These are phyloP conservation scores for Cottus gobio DNA, from an alignment of 2,113 vertebrate species.

Conservation along the genomic window DNA sequence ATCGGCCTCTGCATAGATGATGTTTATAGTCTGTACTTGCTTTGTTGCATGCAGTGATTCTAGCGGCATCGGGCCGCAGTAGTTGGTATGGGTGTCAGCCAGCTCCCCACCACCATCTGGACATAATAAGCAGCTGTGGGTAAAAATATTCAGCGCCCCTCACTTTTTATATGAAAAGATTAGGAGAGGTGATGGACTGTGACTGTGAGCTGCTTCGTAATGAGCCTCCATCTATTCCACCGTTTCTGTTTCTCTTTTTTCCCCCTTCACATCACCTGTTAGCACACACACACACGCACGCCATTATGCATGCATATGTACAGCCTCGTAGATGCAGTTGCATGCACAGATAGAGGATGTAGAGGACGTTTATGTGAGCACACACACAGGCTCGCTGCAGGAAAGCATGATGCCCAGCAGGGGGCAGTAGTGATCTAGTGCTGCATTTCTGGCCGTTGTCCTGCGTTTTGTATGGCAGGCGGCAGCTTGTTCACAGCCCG, in stretches of 20 bases:
- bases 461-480: slow-evolving; percentile 23
- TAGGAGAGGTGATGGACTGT: slow-evolving; percentile 79
- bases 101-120: slow-evolving; percentile 71
- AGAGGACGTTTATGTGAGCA: not conserved
- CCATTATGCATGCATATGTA: slow-evolving; percentile 34
- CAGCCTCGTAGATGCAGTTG: slow-evolving; percentile 18
- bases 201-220: slow-evolving; percentile 78
- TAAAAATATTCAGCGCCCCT: slow-evolving; percentile 69
- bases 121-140: slow-evolving; percentile 77
- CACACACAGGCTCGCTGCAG: slow-evolving; percentile 40
- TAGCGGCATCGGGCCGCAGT: slow-evolving; percentile 27
- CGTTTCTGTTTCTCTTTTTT: slow-evolving; percentile 37
- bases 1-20: slow-evolving; percentile 19
- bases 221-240: slow-evolving; percentile 67
- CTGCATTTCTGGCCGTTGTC: slow-evolving; percentile 13
- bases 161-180: slow-evolving; percentile 79
- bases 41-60: slow-evolving; percentile 42
- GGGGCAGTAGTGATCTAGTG: slow-evolving; percentile 80
- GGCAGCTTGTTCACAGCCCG: slow-evolving; percentile 51
- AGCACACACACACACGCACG: slow-evolving; percentile 16
- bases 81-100: slow-evolving; percentile 63
- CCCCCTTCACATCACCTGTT: slow-evolving; percentile 55
- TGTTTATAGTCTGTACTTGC: slow-evolving; percentile 27
- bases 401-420: slow-evolving; percentile 69
- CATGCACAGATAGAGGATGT: slow-evolving; percentile 23